Evolutionary conservation across 2,797 vertebrate species (phyloP).

Genomic region (Acomys russatus): DNA sequence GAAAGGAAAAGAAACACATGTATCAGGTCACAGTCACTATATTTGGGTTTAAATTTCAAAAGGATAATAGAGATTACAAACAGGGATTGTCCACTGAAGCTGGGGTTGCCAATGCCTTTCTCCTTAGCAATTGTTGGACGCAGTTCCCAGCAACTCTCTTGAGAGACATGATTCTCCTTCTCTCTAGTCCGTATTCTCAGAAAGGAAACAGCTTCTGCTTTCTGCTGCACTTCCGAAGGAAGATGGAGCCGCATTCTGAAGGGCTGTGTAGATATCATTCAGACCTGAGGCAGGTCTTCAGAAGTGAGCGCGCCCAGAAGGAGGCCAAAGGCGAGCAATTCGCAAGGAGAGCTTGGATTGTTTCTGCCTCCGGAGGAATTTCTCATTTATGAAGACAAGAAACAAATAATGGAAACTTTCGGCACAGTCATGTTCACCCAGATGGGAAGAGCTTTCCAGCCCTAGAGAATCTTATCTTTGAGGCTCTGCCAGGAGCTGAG

Average conservation of each 20-base stretch:
- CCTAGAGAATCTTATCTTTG: constrained; percentile 49
- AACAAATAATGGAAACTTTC: constrained; percentile 43
- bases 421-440: constrained; percentile 18
- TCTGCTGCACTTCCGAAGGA: constrained; percentile 78
- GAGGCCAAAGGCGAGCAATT: background rate
- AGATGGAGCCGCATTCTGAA: constrained; percentile 70
- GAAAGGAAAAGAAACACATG: background rate
- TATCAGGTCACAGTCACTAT: background rate
- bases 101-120: background rate
- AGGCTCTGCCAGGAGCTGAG: constrained; percentile 27
- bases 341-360: background rate
- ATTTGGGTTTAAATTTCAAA: constrained; percentile 40
- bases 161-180: constrained; percentile 33
- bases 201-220: constrained; percentile 69
- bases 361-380: constrained; percentile 36
- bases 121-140: background rate
- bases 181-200: constrained; percentile 74
- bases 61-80: background rate
- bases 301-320: background rate
- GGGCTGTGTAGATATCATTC: constrained; percentile 12
- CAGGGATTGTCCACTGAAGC: background rate
- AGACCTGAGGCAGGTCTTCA: background rate
- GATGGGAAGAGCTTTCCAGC: constrained; percentile 53
- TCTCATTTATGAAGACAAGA: constrained; percentile 40
- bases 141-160: background rate